Evolutionary conservation across 2,797 vertebrate genomes (phyloP), one percentile per base, ranked within the genome.

Genomic region (Scarus forsteni): DNA sequence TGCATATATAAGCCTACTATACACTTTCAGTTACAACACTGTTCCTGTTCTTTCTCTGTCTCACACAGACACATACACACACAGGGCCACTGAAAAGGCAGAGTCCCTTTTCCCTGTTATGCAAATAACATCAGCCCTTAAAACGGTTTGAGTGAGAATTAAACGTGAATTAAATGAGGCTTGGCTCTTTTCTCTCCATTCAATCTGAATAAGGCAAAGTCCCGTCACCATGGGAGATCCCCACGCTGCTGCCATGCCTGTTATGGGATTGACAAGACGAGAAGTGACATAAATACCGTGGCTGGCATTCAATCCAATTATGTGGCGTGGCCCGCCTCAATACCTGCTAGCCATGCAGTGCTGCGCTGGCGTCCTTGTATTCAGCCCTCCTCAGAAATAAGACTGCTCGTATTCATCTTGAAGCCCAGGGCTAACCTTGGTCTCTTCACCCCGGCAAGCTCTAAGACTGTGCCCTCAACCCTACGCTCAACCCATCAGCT

Each of bases 231-330:
- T 95, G 92, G 92, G 86, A 91, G 87, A 92, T 92, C 92, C 93
- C 92, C 89, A 94, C 95, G 95, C 96, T 93, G 93, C 94, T 94
- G 95, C 95, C 93, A 94, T 90, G 96, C 95, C 95, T 96, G 96
- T 97, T 97, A 96, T 96, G 94, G 94, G 91, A 94, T 94, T 98
- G 98, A 99, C 94, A 94, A 98, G 94, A 99, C 97, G 95, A 93
- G 97, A 98, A 97, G 96, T 99, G 98, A 99, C 97, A 97, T 94
- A 97, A 98, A 97, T 96, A 96, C 97, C 94, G 91, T 92, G 95
- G 96, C 96, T 94, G 86, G 90, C 91, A 94, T 96, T 96, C 96
- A 99, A 97, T 98, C 97, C 97, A 94, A 98, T 99, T 98, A 98
- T 94, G 92, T 79, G 91, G 94, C 97, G 90, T 97, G 95, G 96